Conservation (phyloP, 2,113 vertebrate species). For the Scomber japonicus region DNA sequence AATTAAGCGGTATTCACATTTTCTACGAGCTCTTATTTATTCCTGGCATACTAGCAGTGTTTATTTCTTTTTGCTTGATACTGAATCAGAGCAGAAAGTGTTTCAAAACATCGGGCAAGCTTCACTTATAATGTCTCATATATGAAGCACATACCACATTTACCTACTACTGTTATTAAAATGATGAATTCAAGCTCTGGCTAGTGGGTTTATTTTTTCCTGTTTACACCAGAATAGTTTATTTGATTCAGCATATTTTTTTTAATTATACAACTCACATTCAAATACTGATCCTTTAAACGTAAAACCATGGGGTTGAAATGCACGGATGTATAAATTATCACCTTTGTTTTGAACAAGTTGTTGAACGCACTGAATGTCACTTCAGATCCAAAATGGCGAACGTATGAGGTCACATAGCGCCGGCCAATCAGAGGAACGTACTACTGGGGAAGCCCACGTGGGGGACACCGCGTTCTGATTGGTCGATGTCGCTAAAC, state of each 20-base stretch:
- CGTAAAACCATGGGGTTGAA: background rate
- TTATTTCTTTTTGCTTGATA: conserved; percentile 24
- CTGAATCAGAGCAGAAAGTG: conserved; percentile 11
- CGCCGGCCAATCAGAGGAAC: conserved; percentile 80
- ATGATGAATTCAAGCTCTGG: background rate
- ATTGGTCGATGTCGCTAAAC: conserved; percentile 80
- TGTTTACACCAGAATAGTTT: background rate
- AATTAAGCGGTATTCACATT: conserved; percentile 66
- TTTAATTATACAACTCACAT: background rate
- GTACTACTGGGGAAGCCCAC: conserved; percentile 78
- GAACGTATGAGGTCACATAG: conserved; percentile 85
- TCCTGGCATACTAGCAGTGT: conserved; percentile 23
- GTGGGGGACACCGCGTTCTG: conserved; percentile 79
- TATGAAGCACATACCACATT: background rate
- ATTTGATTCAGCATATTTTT: background rate
- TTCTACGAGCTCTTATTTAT: conserved; percentile 26
- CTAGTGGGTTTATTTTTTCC: background rate
- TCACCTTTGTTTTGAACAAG: conserved; percentile 83
- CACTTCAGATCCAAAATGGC: conserved; percentile 91
- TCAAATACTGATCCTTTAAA: background rate
- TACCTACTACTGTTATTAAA: background rate
- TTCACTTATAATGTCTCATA: conserved; percentile 1
- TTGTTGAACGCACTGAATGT: conserved; percentile 80
- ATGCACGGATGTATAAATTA: conserved; percentile 67
- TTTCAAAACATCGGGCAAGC: background rate